Conservation (phyloP, 2,888 invertebrate genomes). For the Punctoribates punctum region DNA sequence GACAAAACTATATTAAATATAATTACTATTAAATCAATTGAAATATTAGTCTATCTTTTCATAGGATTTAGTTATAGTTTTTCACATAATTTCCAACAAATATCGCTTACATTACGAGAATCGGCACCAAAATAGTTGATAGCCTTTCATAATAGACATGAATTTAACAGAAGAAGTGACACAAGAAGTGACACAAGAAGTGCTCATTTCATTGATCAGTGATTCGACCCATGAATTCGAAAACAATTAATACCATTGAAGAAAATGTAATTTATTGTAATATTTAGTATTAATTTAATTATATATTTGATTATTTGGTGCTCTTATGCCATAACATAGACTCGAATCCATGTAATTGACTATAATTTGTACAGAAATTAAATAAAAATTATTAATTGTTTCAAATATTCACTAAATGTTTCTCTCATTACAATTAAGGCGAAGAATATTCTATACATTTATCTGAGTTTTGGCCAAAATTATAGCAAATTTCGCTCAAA, state of each 20-base stretch:
- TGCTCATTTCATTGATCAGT: too few relatives aligned
- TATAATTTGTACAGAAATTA: slow-evolving; percentile 20
- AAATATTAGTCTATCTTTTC: slow-evolving; percentile 16
- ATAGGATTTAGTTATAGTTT: background rate
- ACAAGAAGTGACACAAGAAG: too few relatives aligned
- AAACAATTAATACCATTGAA: background rate
- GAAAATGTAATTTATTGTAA: background rate
- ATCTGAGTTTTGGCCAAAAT: too few relatives aligned
- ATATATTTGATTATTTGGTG: slow-evolving; percentile 1
- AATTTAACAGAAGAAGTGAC: background rate
- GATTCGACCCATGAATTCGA: too few relatives aligned
- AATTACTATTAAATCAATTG: background rate
- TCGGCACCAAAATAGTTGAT: slow-evolving; percentile 1
- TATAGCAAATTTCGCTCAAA: too few relatives aligned
- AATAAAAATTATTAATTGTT: slow-evolving; percentile 15
- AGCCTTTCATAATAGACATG: background rate
- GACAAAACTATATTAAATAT: background rate
- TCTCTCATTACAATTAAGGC: background rate
- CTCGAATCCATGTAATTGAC: background rate
- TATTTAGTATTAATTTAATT: slow-evolving; percentile 19
- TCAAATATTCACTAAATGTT: background rate
- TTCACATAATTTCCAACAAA: background rate
- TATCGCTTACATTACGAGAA: background rate
- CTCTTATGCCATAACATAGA: background rate
- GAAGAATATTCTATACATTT: too few relatives aligned